phyloP scores from a whole-genome alignment of 2,113 vertebrate genomes.

The Proterorhinus semilunaris region DNA sequence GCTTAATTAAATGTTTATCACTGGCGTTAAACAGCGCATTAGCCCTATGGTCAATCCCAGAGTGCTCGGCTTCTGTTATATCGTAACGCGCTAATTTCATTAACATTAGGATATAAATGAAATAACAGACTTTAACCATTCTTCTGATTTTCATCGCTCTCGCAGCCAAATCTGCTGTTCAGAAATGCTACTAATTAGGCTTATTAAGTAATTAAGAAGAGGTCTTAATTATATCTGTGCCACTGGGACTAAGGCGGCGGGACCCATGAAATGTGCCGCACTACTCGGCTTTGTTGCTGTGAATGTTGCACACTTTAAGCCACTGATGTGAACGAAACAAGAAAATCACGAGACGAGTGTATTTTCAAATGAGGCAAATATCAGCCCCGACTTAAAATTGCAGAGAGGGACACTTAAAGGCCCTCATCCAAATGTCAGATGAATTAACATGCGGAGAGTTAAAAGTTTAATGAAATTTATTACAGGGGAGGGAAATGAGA shows the following conservation, averaged over 20 bases:
- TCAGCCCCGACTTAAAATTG: slow-evolving; percentile 46
- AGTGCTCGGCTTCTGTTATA: slow-evolving; percentile 54
- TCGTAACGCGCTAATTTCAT: slow-evolving; percentile 68
- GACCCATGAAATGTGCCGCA: slow-evolving; percentile 57
- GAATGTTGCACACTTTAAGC: slow-evolving; percentile 41
- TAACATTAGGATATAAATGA: slow-evolving; percentile 69
- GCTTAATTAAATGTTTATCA: slow-evolving; percentile 66
- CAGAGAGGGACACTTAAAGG: slow-evolving; percentile 50
- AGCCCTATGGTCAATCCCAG: slow-evolving; percentile 66
- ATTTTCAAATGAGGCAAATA: slow-evolving; percentile 44
- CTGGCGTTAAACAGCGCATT: slow-evolving; percentile 41
- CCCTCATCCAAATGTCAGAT: slow-evolving; percentile 66
- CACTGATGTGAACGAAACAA: slow-evolving; percentile 26
- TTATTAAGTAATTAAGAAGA: slow-evolving; percentile 80
- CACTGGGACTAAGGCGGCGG: slow-evolving; percentile 67
- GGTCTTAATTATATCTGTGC: slow-evolving; percentile 76
- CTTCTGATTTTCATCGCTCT: slow-evolving; percentile 68
- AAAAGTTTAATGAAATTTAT: slow-evolving; percentile 76
- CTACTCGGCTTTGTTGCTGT: slow-evolving; percentile 49
- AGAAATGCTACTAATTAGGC: slow-evolving; percentile 74
- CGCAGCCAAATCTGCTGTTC: slow-evolving; percentile 63
- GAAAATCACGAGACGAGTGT: slow-evolving; percentile 9
- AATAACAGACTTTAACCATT: slow-evolving; percentile 69
- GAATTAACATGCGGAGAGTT: slow-evolving; percentile 71
- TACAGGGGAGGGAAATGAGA: slow-evolving; percentile 61